phyloP scores from a whole-genome alignment of 1,140 invertebrate species.

The Thaumatotibia leucotreta region DNA sequence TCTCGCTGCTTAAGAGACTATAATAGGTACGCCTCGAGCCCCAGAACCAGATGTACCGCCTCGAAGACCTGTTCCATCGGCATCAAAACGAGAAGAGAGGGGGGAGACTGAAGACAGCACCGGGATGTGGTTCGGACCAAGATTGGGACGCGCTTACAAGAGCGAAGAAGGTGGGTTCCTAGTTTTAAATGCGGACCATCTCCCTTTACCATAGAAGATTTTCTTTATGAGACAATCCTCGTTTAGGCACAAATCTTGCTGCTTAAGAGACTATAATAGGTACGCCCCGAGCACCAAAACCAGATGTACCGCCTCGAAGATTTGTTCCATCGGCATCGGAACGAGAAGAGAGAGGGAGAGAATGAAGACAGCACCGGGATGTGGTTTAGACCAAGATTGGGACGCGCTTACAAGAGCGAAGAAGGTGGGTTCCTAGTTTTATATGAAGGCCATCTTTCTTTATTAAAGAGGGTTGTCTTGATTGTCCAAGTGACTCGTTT shows the following conservation, averaged over 20 bases:
- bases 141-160: slow-evolving; percentile 64
- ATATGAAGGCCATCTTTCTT: neutral
- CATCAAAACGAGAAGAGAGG: slow-evolving; percentile 21
- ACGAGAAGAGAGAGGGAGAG: slow-evolving; percentile 25
- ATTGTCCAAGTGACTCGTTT: no score
- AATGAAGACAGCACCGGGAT: slow-evolving; percentile 62
- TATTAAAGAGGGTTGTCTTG: no score
- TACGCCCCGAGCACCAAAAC: no score
- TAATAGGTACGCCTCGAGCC: no score
- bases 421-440: slow-evolving; percentile 36
- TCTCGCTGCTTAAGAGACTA: no score
- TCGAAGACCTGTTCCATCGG: slow-evolving; percentile 24
- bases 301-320: slow-evolving; percentile 22
- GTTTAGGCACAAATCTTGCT: slow-evolving; percentile 24
- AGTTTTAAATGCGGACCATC: neutral
- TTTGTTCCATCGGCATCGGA: slow-evolving; percentile 20
- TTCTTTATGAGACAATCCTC: no score
- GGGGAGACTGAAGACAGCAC: slow-evolving; percentile 42
- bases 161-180: slow-evolving; percentile 43
- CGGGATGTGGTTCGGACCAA: slow-evolving; percentile 78
- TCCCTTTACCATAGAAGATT: no score
- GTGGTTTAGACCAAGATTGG: slow-evolving; percentile 78
- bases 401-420: slow-evolving; percentile 50
- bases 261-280: no score
- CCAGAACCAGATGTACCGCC: slow-evolving; percentile 18